Conservation (phyloP, 2,113 vertebrate species). For the Diphyllodes magnificus region DNA sequence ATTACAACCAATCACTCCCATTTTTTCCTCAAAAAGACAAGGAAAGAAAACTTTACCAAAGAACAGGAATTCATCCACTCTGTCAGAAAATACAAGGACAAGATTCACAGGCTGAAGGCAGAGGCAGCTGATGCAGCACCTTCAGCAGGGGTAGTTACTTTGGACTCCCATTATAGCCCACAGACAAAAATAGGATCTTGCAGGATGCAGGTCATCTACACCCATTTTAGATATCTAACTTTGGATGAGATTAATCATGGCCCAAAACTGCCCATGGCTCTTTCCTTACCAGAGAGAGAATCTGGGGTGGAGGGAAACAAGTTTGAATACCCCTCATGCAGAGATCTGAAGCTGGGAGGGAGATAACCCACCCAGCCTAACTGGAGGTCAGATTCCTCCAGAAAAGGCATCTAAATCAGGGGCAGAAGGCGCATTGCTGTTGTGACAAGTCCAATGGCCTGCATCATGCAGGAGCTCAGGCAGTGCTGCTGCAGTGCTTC, state of each 20-base stretch:
- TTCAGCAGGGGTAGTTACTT: not conserved
- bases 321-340: not conserved
- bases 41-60: not conserved
- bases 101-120: not conserved
- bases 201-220: not conserved
- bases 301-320: not conserved
- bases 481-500: not conserved
- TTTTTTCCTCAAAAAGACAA: not conserved
- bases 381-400: not conserved
- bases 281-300: not conserved
- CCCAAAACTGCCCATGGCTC: not conserved
- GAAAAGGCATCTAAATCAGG: not conserved
- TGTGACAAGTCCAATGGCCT: not conserved
- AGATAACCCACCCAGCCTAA: not conserved
- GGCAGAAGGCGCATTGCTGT: not conserved
- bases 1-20: not conserved
- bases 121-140: not conserved
- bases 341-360: not conserved
- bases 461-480: not conserved
- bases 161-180: not conserved
- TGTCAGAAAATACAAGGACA: not conserved
- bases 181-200: not conserved
- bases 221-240: not conserved
- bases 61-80: not conserved
- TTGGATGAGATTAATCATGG: not conserved